Evolutionary conservation across 2,113 vertebrate genomes (phyloP).

Genomic region (Sialia sialis): DNA sequence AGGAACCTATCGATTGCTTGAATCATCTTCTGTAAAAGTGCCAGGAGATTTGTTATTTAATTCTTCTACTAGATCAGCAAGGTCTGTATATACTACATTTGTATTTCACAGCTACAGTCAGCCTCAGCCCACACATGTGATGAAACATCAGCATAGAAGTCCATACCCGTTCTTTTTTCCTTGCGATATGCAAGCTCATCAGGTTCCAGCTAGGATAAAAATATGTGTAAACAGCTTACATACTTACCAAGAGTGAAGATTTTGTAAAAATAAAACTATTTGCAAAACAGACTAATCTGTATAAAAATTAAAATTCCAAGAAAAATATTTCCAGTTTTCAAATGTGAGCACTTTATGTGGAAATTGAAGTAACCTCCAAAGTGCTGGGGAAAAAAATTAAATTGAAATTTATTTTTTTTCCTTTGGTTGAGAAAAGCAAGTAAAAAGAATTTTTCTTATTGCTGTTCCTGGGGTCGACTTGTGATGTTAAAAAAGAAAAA

Average conservation of each 20-base stretch:
- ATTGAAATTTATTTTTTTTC: background rate
- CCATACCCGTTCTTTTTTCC: background rate
- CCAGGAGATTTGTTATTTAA: background rate
- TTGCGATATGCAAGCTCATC: background rate
- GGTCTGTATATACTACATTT: background rate
- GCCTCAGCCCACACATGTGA: background rate
- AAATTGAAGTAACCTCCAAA: background rate
- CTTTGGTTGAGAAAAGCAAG: background rate
- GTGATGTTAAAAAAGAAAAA: background rate
- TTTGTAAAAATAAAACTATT: background rate
- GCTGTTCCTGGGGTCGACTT: background rate
- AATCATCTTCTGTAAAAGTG: conserved; percentile 1
- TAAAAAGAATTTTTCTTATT: background rate
- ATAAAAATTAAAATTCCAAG: background rate
- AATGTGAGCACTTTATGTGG: background rate
- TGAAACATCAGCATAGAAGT: conserved; percentile 27
- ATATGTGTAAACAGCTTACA: background rate
- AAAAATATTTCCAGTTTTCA: background rate
- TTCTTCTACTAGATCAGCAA: conserved; percentile 16
- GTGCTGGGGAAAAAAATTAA: background rate
- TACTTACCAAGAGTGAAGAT: background rate
- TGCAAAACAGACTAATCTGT: background rate
- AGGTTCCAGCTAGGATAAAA: background rate
- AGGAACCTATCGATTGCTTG: background rate
- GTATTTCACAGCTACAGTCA: background rate